Percentiles rank a stretch among this genome's conserved stretches.
phyloP scores from a whole-genome alignment of 1,140 invertebrate genomes.

The Melipona quadrifasciata region DNA sequence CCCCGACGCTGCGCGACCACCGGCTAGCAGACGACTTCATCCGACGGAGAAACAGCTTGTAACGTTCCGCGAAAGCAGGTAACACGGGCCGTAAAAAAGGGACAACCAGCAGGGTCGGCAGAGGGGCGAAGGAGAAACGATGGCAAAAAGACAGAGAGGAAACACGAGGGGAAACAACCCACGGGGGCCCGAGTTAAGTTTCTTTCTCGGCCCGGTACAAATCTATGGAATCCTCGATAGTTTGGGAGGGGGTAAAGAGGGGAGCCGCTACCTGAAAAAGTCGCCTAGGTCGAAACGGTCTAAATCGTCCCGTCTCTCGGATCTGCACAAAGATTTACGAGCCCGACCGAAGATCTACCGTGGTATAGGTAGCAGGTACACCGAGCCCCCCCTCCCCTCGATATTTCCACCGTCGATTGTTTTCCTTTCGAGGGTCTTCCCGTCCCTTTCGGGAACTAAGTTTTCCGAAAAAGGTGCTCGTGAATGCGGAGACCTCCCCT shows the following conservation, averaged over 20 bases:
- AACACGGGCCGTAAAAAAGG: slow-evolving; percentile 26
- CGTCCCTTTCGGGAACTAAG: too few relatives aligned
- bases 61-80: slow-evolving; percentile 45
- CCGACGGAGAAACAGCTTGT: slow-evolving; percentile 45
- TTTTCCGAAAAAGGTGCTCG: too few relatives aligned
- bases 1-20: neutral
- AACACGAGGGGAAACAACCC: neutral
- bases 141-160: neutral
- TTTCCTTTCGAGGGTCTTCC: too few relatives aligned
- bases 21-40: slow-evolving; percentile 36
- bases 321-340: slow-evolving; percentile 1
- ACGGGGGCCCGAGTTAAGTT: too few relatives aligned
- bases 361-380: neutral
- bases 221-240: slow-evolving; percentile 48
- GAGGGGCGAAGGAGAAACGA: neutral
- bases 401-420: too few relatives aligned
- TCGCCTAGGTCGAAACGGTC: neutral
- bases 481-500: too few relatives aligned
- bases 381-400: too few relatives aligned
- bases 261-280: slow-evolving; percentile 40
- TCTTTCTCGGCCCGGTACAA: slow-evolving; percentile 15
- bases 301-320: neutral
- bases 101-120: too few relatives aligned
- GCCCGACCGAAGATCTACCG: neutral
- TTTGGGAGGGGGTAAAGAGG: neutral